Base-by-base conservation (phyloP, 92 coral and sea anemone genomes). In the Phenganax marumi region DNA sequence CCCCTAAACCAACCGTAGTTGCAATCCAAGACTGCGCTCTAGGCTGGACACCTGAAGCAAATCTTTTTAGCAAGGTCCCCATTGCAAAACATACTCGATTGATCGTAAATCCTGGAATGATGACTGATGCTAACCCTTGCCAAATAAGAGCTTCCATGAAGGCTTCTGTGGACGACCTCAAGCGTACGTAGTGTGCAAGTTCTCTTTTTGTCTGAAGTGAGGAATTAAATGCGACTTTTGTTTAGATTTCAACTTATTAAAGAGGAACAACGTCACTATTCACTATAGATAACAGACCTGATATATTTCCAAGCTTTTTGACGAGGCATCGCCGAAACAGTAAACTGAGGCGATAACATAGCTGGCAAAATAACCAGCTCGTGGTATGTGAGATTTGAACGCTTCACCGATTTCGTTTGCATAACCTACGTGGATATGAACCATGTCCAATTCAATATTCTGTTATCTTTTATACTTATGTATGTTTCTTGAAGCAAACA, bases 321-420 rank as follows among this genome's bases (percentile, higher is more conserved):
- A 77, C 9, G 91, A 70, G 56, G 98, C 89, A 83, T 95, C 98
- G 53, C 97, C 97, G 68, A 95, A 76, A 52, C 96, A 91, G 73
- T 95, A 95, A 33, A 90, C 79, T 8, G 98, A 95, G 7, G 98
- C 82, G 17, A 95, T 90, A 9, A 86, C 84, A 88, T 95, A 95
- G 63, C 98, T 95, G 22, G 92, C 97, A 57, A 84, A 73, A 86
- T 95, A 95, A 43, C 86, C 53, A 17, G 88, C 51, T 91, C 91
- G 87, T 47, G 98, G 92, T 18, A 95, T 86, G 80, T 95, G 98
- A 22, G 91, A 77, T 72, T 91, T 93, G 83, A 95, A 92, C 33
- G 98, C 97, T 77, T 95, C 98, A 10, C 97, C 98, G 68, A 95
- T 87, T 75, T 95, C 98, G 84, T 95, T 95, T 43, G 97, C 97